Evolutionary conservation across 2,113 vertebrate genomes (phyloP).

Genomic region (Crypturellus undulatus): DNA sequence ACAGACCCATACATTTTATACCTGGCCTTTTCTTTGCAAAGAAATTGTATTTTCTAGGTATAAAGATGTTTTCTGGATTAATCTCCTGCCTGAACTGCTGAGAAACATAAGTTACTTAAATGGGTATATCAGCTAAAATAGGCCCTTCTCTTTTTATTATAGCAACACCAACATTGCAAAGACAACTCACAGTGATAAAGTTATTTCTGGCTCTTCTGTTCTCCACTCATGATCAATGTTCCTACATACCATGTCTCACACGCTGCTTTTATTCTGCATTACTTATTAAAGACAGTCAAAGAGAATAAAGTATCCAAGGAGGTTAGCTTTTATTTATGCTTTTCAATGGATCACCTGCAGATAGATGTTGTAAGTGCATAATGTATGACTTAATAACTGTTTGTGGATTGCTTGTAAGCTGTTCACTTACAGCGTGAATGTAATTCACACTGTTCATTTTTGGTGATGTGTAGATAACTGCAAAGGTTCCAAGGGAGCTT

Average conservation of each 20-base stretch:
- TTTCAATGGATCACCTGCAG: neutral
- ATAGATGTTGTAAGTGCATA: neutral
- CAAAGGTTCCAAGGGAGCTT: fast-evolving
- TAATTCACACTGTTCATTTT: neutral
- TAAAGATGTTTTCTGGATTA: neutral
- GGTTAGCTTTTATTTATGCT: neutral
- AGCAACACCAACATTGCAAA: neutral
- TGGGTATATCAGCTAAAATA: neutral
- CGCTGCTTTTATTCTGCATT: neutral
- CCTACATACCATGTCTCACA: neutral
- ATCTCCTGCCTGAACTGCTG: neutral
- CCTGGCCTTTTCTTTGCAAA: neutral
- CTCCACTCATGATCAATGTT: neutral
- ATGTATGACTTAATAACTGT: neutral
- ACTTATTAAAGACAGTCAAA: neutral
- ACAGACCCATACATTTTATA: neutral
- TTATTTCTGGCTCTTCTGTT: neutral
- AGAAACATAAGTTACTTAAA: neutral
- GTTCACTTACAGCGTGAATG: neutral
- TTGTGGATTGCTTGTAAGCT: neutral
- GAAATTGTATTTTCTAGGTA: neutral
- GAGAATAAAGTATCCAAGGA: neutral
- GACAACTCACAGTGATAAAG: neutral
- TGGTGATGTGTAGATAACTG: neutral
- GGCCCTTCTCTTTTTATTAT: neutral